phyloP scores from a whole-genome alignment of 1,140 invertebrate species.

The Papilio dardanus region DNA sequence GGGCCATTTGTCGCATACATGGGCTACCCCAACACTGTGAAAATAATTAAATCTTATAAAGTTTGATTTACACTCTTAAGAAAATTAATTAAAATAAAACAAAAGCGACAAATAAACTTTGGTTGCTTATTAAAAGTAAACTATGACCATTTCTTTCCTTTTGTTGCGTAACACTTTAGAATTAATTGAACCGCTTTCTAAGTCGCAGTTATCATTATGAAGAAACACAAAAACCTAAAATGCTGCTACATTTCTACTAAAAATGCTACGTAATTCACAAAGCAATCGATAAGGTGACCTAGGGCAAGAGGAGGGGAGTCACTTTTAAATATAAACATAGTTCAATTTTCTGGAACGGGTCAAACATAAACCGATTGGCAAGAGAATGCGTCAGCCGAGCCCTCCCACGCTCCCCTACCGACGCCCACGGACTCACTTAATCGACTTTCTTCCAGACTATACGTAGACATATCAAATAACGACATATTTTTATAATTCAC shows the following conservation, averaged over 20 bases:
- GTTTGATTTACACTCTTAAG: neutral
- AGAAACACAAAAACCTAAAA: neutral
- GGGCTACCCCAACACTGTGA: conserved; percentile 11
- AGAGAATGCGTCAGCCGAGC: conserved; percentile 3
- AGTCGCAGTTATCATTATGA: too few relatives aligned
- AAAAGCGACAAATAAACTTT: neutral
- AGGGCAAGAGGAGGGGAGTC: neutral
- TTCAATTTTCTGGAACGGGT: neutral
- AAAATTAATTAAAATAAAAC: neutral
- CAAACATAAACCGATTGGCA: conserved; percentile 9
- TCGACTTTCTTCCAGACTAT: neutral
- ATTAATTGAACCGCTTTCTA: too few relatives aligned
- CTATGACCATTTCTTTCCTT: neutral
- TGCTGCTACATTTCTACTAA: neutral
- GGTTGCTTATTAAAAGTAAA: neutral
- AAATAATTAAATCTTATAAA: conserved; percentile 1
- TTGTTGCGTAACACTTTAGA: too few relatives aligned
- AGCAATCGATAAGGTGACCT: neutral
- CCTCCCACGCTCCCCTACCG: neutral
- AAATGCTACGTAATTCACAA: neutral
- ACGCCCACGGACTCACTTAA: neutral
- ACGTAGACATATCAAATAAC: neutral
- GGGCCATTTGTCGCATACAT: conserved; percentile 17
- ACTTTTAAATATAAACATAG: neutral
- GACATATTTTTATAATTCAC: neutral